Evolutionary conservation across 1,140 invertebrate genomes (phyloP), one percentile per base, ranked within the genome.

Genomic region (Danaus melanippus): DNA sequence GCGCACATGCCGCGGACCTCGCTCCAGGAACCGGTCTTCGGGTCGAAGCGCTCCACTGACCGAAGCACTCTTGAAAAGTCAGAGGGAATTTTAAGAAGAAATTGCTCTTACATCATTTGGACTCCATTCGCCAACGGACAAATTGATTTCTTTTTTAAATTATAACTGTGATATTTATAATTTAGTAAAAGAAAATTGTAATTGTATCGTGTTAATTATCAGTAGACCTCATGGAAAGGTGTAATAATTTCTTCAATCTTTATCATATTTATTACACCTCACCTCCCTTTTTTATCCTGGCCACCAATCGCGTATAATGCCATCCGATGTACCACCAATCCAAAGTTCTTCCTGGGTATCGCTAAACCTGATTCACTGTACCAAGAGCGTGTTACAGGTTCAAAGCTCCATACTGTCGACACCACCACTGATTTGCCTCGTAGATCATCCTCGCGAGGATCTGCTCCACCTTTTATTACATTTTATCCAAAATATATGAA

Each of bases 291-390:
- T 63, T 87, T 88, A 69, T 90, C 90, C 76, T 91, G 89, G 12
- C 91, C 91, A 39, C 90, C 91, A 56, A 92, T 90, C 3, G 89
- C 90, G 61, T 88, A 91, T 52, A 92, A 69, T 46, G 87, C 88
- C 68, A 89, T 88, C 11, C 86, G 78, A 65, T 86, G 86, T 0
- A 88, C 88, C 10, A 90, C 86, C 2, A 91, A 69, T 8, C 89
- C 89, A 58, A 91, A 91, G 69, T 90, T 90, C 74, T 89, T 90
- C 58, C 90, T 82, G 4, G 89, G 73, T 32, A 81, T 84, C 8
- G 82, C 75, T 56, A 92, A 83, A 10, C 78, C 84, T 11, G 86
- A 74, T 66, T 91, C 90, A 50, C 80, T 88, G 67, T 82, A 90
- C 90, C 90, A 91, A n/a, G 74, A 84, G 40, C 87, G 69, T 3